Evolutionary conservation across 2,797 vertebrate genomes (phyloP).

Genomic region (Gobio occitaniae): DNA sequence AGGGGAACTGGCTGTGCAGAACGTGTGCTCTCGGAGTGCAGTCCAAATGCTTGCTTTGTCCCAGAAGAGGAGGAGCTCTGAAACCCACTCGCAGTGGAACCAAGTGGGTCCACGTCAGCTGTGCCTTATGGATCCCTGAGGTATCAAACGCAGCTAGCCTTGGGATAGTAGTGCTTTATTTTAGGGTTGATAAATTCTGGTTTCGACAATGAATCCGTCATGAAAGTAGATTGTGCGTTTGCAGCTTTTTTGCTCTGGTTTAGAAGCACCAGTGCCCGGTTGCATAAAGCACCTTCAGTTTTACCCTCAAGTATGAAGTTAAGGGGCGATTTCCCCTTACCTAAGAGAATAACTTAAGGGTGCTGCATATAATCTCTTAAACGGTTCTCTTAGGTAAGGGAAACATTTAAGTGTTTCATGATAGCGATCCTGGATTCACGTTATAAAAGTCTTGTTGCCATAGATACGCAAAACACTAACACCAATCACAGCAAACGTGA

Average conservation of each 20-base stretch:
- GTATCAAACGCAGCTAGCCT: slow-evolving; percentile 69
- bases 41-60: slow-evolving; percentile 95
- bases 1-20: slow-evolving; percentile 95
- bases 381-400: no score
- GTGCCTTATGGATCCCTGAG: slow-evolving; percentile 99
- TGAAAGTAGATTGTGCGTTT: background rate
- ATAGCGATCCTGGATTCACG: no score
- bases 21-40: slow-evolving; percentile 94
- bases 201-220: background rate
- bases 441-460: no score
- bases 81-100: slow-evolving; percentile 97
- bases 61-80: slow-evolving; percentile 93
- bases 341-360: no score
- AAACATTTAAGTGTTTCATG: no score
- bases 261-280: background rate
- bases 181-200: background rate
- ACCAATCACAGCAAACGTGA: no score
- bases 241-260: no score
- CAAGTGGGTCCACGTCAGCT: slow-evolving; percentile 98
- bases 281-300: no score
- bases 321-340: no score
- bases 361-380: no score
- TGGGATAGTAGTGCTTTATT: background rate
- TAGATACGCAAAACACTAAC: no score
- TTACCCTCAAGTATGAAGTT: no score